Evolutionary conservation across 1,140 invertebrate species (phyloP).

Genomic region (Aphelenchoides fujianensis): DNA sequence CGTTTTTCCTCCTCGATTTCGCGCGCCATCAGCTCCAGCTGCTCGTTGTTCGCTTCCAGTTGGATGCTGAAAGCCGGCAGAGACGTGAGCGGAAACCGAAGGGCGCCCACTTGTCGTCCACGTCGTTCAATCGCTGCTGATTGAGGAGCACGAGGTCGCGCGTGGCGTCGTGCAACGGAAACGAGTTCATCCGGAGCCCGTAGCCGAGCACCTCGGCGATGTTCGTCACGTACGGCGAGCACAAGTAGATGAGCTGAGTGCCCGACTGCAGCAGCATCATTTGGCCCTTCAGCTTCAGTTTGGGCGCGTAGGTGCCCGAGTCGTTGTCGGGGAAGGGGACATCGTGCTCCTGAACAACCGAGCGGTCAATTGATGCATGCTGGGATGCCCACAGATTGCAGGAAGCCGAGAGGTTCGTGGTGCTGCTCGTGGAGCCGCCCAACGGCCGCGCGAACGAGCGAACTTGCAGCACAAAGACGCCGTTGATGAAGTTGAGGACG

Average conservation of each 20-base stretch:
- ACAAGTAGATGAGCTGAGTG: constrained; percentile 29
- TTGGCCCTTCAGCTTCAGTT: constrained; percentile 19
- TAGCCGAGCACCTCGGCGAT: constrained; percentile 27
- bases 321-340: constrained; percentile 1
- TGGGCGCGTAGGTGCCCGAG: not conserved
- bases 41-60: constrained; percentile 32
- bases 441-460: constrained; percentile 10
- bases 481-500: constrained; percentile 31
- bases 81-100: constrained; percentile 18
- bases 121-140: constrained; percentile 32
- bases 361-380: not conserved
- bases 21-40: constrained; percentile 87
- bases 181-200: constrained; percentile 19
- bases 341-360: not conserved
- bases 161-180: constrained; percentile 31
- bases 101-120: constrained; percentile 27
- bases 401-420: not conserved
- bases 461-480: constrained; percentile 29
- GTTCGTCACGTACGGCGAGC: constrained; percentile 30
- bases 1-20: constrained; percentile 91
- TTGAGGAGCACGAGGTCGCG: constrained; percentile 27
- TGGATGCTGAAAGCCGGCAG: constrained; percentile 24
- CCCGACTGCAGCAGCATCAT: constrained; percentile 25
- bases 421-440: not conserved
- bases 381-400: not conserved